Evolutionary conservation across 35 echinoderm and acorn worm species (phyloP).

Genomic region (Apostichopus japonicus): DNA sequence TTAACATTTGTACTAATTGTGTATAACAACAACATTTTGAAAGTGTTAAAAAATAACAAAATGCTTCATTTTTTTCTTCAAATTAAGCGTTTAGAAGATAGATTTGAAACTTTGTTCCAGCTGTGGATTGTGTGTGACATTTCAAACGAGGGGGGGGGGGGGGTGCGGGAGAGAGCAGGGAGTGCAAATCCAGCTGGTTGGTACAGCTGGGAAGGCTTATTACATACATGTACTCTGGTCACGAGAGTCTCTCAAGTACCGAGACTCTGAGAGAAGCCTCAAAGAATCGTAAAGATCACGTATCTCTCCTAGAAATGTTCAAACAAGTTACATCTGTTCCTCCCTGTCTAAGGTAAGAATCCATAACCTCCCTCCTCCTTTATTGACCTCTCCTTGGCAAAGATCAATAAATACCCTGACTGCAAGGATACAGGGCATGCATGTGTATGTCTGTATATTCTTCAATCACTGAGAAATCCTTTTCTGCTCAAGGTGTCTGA

Average conservation of each 20-base stretch:
- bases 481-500: not conserved
- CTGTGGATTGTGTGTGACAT: too few species aligned
- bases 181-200: not conserved
- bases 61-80: too few species aligned
- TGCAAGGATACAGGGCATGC: too few species aligned
- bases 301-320: too few species aligned
- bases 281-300: not conserved
- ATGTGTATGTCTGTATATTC: not conserved
- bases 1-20: too few species aligned
- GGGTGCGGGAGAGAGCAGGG: too few species aligned
- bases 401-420: not conserved
- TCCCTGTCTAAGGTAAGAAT: not conserved
- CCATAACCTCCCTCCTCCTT: not conserved
- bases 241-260: not conserved
- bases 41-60: too few species aligned
- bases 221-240: not conserved
- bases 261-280: not conserved
- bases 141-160: too few species aligned
- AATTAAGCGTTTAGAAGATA: too few species aligned
- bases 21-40: too few species aligned
- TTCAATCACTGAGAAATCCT: not conserved
- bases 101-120: too few species aligned
- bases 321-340: conserved; percentile 39
- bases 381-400: not conserved
- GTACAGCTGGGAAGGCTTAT: not conserved